phyloP scores from a whole-genome alignment of 2,113 vertebrate species.

The Gallinago paraguaiae region DNA sequence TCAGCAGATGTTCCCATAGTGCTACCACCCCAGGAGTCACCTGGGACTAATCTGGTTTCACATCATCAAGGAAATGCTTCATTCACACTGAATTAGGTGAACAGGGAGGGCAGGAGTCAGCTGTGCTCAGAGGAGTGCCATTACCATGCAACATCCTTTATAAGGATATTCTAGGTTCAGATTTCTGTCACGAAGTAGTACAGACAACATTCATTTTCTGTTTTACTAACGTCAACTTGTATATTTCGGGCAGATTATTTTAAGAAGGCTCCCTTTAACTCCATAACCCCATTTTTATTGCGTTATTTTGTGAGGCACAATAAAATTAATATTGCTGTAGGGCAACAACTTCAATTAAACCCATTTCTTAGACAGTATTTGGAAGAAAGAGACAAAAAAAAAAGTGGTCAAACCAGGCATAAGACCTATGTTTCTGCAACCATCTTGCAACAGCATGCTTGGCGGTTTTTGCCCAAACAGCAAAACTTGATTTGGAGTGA shows the following conservation, averaged over 20 bases:
- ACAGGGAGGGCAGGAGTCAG: conserved; percentile 1
- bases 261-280: not conserved
- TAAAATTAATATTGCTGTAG: not conserved
- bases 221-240: not conserved
- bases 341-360: not conserved
- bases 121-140: not conserved
- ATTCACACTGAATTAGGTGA: conserved; percentile 41
- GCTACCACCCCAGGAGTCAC: conserved; percentile 24
- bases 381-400: not conserved
- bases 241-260: not conserved
- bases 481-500: not conserved
- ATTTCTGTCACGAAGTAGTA: not conserved
- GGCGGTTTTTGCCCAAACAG: not conserved
- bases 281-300: not conserved
- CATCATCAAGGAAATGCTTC: not conserved
- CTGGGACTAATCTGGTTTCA: conserved; percentile 22
- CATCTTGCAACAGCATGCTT: conserved; percentile 12
- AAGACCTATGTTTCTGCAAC: conserved; percentile 6
- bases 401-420: not conserved
- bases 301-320: not conserved
- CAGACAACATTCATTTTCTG: not conserved
- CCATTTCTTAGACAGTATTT: not conserved
- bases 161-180: not conserved
- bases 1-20: not conserved
- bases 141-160: not conserved